Percentiles rank a stretch among this genome's conserved stretches.
Conservation (phyloP, 2,113 vertebrate species). For the Poicephalus gulielmi region DNA sequence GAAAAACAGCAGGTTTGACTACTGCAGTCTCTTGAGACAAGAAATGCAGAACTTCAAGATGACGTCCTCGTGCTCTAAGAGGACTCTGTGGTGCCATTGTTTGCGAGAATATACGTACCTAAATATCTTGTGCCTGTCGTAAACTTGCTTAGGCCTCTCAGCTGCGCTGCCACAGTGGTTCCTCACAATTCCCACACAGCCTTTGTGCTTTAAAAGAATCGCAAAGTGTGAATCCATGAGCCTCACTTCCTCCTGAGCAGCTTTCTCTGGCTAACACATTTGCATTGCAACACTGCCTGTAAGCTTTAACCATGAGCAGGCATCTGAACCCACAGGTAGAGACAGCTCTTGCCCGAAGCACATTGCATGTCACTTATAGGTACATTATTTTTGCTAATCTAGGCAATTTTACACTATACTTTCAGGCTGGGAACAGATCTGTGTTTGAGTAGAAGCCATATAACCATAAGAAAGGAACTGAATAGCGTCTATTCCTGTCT, state of each 20-base stretch:
- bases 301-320: background rate
- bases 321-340: background rate
- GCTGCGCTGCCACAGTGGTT: background rate
- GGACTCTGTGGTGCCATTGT: too few species aligned
- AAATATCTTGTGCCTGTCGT: background rate
- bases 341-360: background rate
- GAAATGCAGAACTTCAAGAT: background rate
- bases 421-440: background rate
- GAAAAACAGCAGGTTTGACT: background rate
- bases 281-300: background rate
- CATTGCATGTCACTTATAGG: background rate
- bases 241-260: background rate
- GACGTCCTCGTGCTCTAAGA: background rate
- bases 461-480: background rate
- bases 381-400: background rate
- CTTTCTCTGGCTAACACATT: background rate
- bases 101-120: rapidly evolving
- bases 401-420: background rate
- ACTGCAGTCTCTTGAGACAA: background rate
- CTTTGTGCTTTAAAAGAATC: background rate
- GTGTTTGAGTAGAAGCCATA: background rate
- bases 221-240: background rate
- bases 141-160: background rate
- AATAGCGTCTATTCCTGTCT: background rate
- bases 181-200: background rate